Evolutionary conservation across 2,888 invertebrate species (phyloP).

Genomic region (Lumbricus terrestris): DNA sequence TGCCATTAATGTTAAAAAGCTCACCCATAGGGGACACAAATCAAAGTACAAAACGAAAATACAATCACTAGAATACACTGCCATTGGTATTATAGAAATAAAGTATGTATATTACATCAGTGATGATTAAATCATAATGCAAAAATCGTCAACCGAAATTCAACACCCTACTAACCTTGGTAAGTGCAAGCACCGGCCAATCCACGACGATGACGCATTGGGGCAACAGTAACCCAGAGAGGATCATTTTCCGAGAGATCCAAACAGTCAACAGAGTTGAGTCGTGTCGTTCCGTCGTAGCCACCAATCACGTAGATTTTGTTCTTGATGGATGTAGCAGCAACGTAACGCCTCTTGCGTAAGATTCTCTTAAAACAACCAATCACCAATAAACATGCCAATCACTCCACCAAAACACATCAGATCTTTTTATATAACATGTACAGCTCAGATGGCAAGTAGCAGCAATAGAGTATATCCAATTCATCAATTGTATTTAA

Average conservation of each 20-base stretch:
- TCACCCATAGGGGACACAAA: neutral
- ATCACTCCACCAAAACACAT: neutral
- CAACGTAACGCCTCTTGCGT: constrained; percentile 53
- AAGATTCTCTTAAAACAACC: constrained; percentile 44
- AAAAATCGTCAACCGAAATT: neutral
- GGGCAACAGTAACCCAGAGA: constrained; percentile 50
- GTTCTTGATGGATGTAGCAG: constrained; percentile 52
- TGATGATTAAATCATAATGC: neutral
- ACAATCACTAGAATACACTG: neutral
- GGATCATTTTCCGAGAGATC: constrained; percentile 50
- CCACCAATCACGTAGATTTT: constrained; percentile 57
- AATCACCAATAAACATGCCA: neutral
- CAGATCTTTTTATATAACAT: neutral
- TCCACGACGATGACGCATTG: constrained; percentile 55
- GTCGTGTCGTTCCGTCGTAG: constrained; percentile 53
- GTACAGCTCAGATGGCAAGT: neutral
- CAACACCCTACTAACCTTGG: constrained; percentile 45
- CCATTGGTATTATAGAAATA: too few species aligned
- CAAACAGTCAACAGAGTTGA: constrained; percentile 54
- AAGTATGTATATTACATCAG: neutral
- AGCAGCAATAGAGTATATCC: neutral
- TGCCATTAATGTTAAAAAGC: too few species aligned
- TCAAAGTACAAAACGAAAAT: neutral
- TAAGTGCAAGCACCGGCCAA: constrained; percentile 55
- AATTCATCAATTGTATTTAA: neutral